These are phyloP conservation scores for Megamerina dolium DNA, from an alignment of 2,888 invertebrate genomes.

Conservation along the genomic window DNA sequence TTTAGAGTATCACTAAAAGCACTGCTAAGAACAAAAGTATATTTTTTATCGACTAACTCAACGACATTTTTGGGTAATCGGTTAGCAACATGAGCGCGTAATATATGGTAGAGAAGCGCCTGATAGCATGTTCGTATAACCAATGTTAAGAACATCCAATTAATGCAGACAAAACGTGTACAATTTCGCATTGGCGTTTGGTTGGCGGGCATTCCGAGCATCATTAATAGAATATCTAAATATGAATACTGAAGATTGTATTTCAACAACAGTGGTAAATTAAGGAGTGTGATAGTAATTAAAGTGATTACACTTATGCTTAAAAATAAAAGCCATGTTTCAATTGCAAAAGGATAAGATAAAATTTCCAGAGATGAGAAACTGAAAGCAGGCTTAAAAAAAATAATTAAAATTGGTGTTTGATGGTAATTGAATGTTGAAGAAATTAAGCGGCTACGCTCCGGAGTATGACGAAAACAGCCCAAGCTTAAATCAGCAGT, in stretches of 20 bases:
- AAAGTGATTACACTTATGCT: too few species aligned
- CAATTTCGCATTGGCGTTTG: too few species aligned
- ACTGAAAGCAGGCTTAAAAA: not conserved
- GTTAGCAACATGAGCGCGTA: conserved; percentile 1
- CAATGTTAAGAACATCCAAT: conserved; percentile 9
- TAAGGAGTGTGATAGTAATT: too few species aligned
- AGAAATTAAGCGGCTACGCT: too few species aligned
- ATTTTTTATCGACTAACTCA: conserved; percentile 3
- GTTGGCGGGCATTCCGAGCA: too few species aligned
- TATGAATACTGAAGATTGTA: too few species aligned
- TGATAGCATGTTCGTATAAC: conserved; percentile 8
- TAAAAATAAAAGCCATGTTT: too few species aligned
- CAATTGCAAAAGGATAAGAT: too few species aligned
- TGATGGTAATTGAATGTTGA: too few species aligned
- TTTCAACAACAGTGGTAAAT: too few species aligned
- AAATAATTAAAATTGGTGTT: not conserved
- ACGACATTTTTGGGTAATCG: conserved; percentile 1
- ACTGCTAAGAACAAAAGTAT: conserved; percentile 3
- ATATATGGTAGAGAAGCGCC: conserved; percentile 8
- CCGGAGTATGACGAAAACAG: conserved; percentile 25
- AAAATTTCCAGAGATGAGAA: not conserved
- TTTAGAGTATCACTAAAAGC: not conserved
- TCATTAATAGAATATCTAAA: too few species aligned
- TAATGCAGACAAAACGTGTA: too few species aligned
- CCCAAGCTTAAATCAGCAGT: conserved; percentile 27